Percentiles rank a stretch among this genome's conserved stretches.
phyloP scores from a whole-genome alignment of 1,140 invertebrate species.

The Drosophila ficusphila region DNA sequence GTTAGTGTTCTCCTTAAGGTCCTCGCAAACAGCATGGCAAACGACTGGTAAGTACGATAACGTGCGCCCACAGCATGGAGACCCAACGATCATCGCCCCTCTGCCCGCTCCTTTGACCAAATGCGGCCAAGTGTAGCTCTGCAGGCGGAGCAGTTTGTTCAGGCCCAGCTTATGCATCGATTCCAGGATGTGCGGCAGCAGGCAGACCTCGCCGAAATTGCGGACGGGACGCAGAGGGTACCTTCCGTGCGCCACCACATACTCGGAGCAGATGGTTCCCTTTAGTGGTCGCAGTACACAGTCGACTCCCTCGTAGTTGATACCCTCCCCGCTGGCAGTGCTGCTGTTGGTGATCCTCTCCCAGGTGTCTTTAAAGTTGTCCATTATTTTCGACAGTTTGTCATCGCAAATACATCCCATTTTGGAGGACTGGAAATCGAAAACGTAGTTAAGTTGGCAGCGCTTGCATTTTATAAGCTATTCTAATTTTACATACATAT shows the following conservation, averaged over 20 bases:
- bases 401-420: background rate
- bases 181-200: conserved; percentile 8
- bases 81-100: conserved; percentile 47
- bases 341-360: background rate
- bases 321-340: background rate
- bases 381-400: background rate
- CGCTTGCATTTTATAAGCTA: too few relatives aligned
- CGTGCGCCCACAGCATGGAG: conserved; percentile 55
- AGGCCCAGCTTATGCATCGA: conserved; percentile 15
- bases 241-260: conserved; percentile 35
- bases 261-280: conserved; percentile 39
- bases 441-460: too few relatives aligned
- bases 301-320: too few relatives aligned
- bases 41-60: conserved; percentile 48
- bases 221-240: conserved; percentile 9
- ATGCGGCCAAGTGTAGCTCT: conserved; percentile 62
- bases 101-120: conserved; percentile 20
- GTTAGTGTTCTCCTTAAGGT: background rate
- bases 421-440: background rate
- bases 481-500: too few relatives aligned
- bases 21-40: conserved; percentile 27
- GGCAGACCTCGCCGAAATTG: conserved; percentile 18
- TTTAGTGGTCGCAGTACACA: conserved; percentile 6
- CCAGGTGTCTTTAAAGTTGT: background rate
- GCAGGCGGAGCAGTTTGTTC: conserved; percentile 34